Evolutionary conservation across 1,140 invertebrate species (phyloP).

Genomic region (Sitophilus oryzae): DNA sequence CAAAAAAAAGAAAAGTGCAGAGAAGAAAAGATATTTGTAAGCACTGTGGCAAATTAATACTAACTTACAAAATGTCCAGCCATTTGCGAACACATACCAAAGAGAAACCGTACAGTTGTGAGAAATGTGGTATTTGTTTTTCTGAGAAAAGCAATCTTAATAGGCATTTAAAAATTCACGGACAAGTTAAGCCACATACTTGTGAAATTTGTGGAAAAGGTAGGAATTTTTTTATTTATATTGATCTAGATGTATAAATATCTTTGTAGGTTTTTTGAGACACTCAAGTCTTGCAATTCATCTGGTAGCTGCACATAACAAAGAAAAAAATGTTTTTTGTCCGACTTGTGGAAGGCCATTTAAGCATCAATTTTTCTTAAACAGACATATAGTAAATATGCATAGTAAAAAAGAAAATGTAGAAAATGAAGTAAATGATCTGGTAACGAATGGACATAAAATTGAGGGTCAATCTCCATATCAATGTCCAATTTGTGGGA

Average conservation of each 20-base stretch:
- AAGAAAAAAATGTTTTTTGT: constrained; percentile 9
- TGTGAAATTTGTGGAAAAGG: constrained; percentile 15
- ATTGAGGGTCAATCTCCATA: neutral
- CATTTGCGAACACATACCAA: constrained; percentile 36
- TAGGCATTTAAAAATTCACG: constrained; percentile 53
- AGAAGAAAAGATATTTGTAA: constrained; percentile 12
- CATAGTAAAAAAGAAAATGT: constrained; percentile 1
- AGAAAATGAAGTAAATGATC: neutral
- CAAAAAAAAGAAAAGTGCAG: neutral
- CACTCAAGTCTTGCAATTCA: constrained; percentile 9
- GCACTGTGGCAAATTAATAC: constrained; percentile 31
- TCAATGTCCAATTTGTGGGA: constrained; percentile 9
- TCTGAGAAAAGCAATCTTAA: constrained; percentile 25
- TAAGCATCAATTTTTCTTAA: constrained; percentile 14
- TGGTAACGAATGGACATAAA: neutral
- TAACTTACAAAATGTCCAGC: constrained; percentile 22
- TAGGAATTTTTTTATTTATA: neutral
- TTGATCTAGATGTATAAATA: no score
- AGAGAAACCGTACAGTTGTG: constrained; percentile 34
- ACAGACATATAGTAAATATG: constrained; percentile 6
- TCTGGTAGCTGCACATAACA: constrained; percentile 4
- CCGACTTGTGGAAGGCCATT: constrained; percentile 8
- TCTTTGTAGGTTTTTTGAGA: constrained; percentile 12
- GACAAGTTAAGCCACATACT: constrained; percentile 42
- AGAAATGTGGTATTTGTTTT: constrained; percentile 29